Percentiles rank a stretch among this genome's conserved stretches.
Conservation (phyloP, 2,113 vertebrate species). For the Corynorhinus townsendii region DNA sequence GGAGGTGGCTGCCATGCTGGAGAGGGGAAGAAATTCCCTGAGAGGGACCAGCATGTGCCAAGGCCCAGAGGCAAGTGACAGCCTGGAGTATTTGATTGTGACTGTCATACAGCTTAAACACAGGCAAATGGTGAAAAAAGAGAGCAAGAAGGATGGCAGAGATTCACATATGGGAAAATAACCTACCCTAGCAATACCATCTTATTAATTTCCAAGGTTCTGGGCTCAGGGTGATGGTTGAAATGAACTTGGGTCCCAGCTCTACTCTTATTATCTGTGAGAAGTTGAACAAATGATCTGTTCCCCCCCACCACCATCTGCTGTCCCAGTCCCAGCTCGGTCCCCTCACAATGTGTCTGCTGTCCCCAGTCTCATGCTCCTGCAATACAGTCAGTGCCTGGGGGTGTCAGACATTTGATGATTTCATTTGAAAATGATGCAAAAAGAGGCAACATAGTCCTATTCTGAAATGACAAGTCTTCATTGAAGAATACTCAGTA, state of each 20-base stretch:
- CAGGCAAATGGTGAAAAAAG: background rate
- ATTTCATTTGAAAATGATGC: background rate
- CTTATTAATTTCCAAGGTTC: background rate
- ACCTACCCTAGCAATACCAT: background rate
- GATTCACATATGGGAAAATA: background rate
- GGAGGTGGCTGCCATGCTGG: fast-evolving
- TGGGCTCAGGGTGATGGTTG: background rate
- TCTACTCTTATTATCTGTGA: background rate
- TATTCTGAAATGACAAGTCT: background rate
- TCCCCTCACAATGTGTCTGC: background rate
- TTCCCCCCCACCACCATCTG: background rate
- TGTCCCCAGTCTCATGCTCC: background rate
- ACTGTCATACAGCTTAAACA: background rate
- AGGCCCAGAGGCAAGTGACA: background rate
- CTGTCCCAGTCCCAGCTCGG: too few species aligned
- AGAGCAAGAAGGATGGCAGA: background rate
- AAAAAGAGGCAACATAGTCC: background rate
- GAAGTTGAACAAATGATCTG: background rate
- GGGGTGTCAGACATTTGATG: background rate
- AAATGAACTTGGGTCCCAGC: background rate
- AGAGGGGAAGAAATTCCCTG: background rate
- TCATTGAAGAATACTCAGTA: background rate
- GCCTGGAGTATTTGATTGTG: background rate
- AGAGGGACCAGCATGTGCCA: background rate
- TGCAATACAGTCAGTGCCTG: background rate